Evolutionary conservation across 2,113 vertebrate species (phyloP), one percentile per base, ranked within the genome.

Genomic region (Prionailurus bengalensis): DNA sequence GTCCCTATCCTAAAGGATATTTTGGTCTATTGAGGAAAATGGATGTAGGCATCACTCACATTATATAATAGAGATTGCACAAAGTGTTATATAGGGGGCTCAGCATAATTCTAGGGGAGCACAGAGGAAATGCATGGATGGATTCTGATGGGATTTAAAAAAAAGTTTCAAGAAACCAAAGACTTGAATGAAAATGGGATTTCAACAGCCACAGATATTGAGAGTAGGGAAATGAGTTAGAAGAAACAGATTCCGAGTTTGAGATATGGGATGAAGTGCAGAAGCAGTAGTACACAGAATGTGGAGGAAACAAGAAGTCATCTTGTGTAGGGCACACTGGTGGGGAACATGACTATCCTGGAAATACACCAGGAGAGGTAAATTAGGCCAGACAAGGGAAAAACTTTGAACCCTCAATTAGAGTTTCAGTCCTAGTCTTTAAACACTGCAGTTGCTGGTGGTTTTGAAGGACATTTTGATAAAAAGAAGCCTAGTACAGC

Each of bases 21-120:
- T 95, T 96, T 96, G 48, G 36, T 61, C 74, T 80, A 45, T 91
- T 15, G 17, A 85, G 42, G 16, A 65, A 91, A 97, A 87, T 25
- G 3, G 33, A 90, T 55, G 19, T 84, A 71, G 25, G 19, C 81
- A 91, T 76, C 70, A 66, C 58, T 97, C 23, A 53, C 53, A 33
- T 84, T 78, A 68, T 21, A 51, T 48, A 94, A 86, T n/a, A 42
- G 17, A 95, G 25, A 87, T 86, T 83, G 55, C 68, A 51, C 31
- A 89, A 73, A 82, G 66, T 91, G 13, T 2, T 94, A 12, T 70
- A 79, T 68, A 63, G 23, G 31, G 94, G 9, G 66, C 19, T 91
- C 21, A 42, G 33, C 6, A 42, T 17, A 89, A 42, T 83, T 91
- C n/a, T 70, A 93, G 42, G 55, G 23, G 12, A 92, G 17, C 25